phyloP scores from a whole-genome alignment of 2,797 vertebrate genomes.

The Ptychobarbus kaznakovi region DNA sequence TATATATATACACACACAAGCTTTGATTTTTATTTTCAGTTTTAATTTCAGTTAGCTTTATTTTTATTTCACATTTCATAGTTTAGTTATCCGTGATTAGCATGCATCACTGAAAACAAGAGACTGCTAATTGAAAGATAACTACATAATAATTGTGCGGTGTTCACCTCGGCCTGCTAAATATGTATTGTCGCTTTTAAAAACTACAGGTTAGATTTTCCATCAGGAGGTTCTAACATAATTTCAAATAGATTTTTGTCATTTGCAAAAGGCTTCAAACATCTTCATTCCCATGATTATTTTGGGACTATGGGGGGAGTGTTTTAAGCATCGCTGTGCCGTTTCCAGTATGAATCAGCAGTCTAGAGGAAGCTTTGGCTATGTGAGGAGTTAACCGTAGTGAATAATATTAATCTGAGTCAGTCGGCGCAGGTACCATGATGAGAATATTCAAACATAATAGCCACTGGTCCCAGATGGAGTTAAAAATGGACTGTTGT shows the following conservation, averaged over 20 bases:
- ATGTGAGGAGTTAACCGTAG: slow-evolving; percentile 55
- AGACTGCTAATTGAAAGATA: background rate
- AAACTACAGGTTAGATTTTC: background rate
- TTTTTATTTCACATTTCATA: too few species aligned
- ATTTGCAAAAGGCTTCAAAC: slow-evolving; percentile 8
- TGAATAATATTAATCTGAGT: slow-evolving; percentile 60
- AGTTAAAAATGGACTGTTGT: slow-evolving; percentile 14
- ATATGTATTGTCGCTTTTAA: background rate
- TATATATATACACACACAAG: background rate
- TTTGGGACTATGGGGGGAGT: slow-evolving; percentile 27
- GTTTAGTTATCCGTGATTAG: background rate
- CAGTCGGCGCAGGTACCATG: slow-evolving; percentile 20
- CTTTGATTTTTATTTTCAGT: background rate
- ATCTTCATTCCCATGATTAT: slow-evolving; percentile 32
- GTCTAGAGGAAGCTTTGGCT: slow-evolving; percentile 46
- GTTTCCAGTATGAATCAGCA: slow-evolving; percentile 56
- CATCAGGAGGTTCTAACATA: background rate
- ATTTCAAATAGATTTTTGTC: background rate
- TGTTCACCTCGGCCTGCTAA: background rate
- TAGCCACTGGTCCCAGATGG: slow-evolving; percentile 12
- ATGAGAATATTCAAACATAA: slow-evolving; percentile 41
- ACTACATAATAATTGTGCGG: background rate
- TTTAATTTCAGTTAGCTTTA: background rate
- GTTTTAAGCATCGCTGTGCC: slow-evolving; percentile 18
- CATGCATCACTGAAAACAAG: background rate